These are phyloP conservation scores for Neotragus moschatus DNA, from an alignment of 2,113 vertebrate species.

Conservation along the genomic window DNA sequence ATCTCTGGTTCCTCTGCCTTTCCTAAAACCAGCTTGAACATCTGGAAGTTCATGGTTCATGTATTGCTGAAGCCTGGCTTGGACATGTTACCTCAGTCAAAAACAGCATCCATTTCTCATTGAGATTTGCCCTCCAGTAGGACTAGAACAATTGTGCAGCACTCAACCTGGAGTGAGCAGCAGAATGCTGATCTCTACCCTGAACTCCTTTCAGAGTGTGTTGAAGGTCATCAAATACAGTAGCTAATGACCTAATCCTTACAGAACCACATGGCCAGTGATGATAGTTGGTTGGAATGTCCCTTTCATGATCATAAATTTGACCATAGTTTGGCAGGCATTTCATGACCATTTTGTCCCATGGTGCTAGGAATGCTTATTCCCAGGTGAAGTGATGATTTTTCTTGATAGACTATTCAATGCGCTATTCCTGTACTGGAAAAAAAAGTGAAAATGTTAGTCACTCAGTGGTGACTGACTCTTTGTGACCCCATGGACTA, in stretches of 20 bases:
- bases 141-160: neutral
- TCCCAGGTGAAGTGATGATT: neutral
- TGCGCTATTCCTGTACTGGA: neutral
- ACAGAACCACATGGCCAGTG: neutral
- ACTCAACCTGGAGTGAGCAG: neutral
- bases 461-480: neutral
- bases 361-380: neutral
- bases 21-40: too few species aligned
- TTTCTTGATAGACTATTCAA: neutral
- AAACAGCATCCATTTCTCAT: neutral
- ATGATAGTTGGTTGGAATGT: neutral
- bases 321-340: neutral
- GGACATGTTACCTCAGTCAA: neutral
- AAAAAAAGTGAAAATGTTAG: neutral
- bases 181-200: neutral
- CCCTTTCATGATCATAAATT: neutral
- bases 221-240: neutral
- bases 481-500: neutral
- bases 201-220: neutral
- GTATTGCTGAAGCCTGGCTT: too few species aligned
- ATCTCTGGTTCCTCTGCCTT: too few species aligned
- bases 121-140: neutral
- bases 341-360: neutral
- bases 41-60: too few species aligned
- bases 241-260: neutral